Evolutionary conservation across 2,113 vertebrate genomes (phyloP).

Genomic region (Laterallus jamaicensis): DNA sequence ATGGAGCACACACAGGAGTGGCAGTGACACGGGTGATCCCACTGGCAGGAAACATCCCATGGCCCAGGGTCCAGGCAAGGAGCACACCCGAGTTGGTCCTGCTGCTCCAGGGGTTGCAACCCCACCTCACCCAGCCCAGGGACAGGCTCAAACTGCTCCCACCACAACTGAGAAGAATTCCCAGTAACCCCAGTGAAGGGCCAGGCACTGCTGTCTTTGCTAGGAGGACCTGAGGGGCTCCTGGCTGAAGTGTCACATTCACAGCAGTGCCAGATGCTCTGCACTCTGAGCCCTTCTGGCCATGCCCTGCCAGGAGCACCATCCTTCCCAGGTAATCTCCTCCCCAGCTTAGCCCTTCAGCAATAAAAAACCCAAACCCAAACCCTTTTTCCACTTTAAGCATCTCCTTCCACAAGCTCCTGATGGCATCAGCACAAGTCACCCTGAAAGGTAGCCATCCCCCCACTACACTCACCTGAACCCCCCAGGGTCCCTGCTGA

Average conservation of each 20-base stretch:
- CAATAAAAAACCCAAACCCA: not conserved
- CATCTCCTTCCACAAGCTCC: not conserved
- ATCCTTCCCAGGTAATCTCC: not conserved
- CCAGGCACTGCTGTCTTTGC: not conserved
- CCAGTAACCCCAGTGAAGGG: not conserved
- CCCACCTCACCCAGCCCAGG: rapidly evolving
- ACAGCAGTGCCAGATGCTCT: rapidly evolving
- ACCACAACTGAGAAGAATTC: not conserved
- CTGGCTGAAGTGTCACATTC: not conserved
- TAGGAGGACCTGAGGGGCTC: not conserved
- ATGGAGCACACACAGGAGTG: not conserved
- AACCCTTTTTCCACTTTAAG: not conserved
- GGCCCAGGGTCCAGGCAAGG: not conserved
- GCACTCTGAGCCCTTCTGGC: not conserved
- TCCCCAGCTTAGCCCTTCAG: not conserved
- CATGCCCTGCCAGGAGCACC: rapidly evolving
- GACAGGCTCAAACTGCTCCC: not conserved
- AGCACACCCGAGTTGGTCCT: not conserved
- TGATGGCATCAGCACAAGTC: not conserved
- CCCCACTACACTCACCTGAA: rapidly evolving
- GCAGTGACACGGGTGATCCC: not conserved
- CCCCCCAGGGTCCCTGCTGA: not conserved
- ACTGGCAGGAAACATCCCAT: not conserved
- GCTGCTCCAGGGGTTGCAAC: not conserved
- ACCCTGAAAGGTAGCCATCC: not conserved